Base-by-base conservation (phyloP, 1,140 invertebrate species). In the Eumaeus atala region DNA sequence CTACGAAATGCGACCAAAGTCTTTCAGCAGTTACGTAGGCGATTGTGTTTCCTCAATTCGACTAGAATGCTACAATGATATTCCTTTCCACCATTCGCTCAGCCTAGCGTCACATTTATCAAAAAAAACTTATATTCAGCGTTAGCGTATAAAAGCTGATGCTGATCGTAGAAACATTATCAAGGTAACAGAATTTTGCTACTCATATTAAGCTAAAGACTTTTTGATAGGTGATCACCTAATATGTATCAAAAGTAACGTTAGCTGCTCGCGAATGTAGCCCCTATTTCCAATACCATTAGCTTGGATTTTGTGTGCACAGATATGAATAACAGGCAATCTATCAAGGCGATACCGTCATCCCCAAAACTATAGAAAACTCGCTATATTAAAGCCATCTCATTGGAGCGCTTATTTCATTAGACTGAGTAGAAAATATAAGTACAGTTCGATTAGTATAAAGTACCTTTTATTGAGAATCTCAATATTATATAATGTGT, bases 281-380 rank as follows among this genome's bases (percentile, higher is more conserved):
- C 40, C 16, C 40, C 9, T 44, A 44, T 17, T 44, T 7, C 17
- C 14, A 16, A 1, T 9, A 14, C 7, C 17, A 14, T 44, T 16
- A 44, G 40, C 7, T 16, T 14, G 17, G 14, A 16, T 17, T 0
- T 44, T 44, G 40, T 14, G 16, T 17, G 40, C 9, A 44, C 17
- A 14, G 12, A 50, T 58, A n/a, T 34, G 21, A 21, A 14, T 11
- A 53, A 16, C 40, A 12, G 17, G 60, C 54, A 37, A 73, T 73
- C 65, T 66, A 67, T 73, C 70, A 73, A 60, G 16, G 21, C 57
- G 59, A 56, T 70, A 65, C 61, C 28, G 58, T 67, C 64, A 69
- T 66, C 64, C 63, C 48, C 40, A 59, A 51, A 62, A 66, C 54
- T 61, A n/a, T 59, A 42, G 38, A 1, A 56, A 70, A 64, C 58